phyloP scores from a whole-genome alignment of 2,888 invertebrate species.

The Strigamia transsilvanica region DNA sequence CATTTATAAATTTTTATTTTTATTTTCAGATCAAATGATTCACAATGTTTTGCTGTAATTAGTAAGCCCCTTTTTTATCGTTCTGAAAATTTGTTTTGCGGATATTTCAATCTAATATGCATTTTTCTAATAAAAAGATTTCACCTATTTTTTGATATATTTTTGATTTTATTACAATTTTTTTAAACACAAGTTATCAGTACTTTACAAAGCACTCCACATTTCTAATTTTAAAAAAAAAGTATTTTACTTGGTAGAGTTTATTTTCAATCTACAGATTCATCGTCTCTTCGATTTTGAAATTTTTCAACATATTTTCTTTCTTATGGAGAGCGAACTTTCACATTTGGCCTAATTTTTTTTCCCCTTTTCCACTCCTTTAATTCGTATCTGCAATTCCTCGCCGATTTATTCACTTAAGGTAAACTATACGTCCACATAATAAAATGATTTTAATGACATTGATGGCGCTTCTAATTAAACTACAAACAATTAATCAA shows the following conservation, averaged over 20 bases:
- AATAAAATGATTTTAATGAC: no score
- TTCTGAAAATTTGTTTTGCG: not conserved
- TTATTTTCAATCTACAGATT: no score
- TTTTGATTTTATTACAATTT: not conserved
- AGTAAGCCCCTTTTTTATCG: not conserved
- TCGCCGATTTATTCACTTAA: not conserved
- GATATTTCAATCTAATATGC: constrained; percentile 10
- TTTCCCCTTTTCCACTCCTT: no score
- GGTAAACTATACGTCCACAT: no score
- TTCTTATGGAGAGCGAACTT: no score
- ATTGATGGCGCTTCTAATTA: no score
- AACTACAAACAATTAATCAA: no score
- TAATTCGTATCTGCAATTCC: no score
- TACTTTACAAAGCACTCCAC: constrained; percentile 6
- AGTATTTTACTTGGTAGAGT: not conserved
- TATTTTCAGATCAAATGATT: not conserved
- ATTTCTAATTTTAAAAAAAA: constrained; percentile 19
- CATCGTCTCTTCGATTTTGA: no score
- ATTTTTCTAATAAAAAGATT: constrained; percentile 41
- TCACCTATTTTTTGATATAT: not conserved
- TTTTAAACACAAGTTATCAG: not conserved
- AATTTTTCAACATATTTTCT: no score
- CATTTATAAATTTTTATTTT: not conserved
- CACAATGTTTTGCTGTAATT: not conserved
- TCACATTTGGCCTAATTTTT: no score